These are phyloP conservation scores for Oligia strigilis DNA, from an alignment of 2,888 invertebrate genomes.

Conservation along the genomic window DNA sequence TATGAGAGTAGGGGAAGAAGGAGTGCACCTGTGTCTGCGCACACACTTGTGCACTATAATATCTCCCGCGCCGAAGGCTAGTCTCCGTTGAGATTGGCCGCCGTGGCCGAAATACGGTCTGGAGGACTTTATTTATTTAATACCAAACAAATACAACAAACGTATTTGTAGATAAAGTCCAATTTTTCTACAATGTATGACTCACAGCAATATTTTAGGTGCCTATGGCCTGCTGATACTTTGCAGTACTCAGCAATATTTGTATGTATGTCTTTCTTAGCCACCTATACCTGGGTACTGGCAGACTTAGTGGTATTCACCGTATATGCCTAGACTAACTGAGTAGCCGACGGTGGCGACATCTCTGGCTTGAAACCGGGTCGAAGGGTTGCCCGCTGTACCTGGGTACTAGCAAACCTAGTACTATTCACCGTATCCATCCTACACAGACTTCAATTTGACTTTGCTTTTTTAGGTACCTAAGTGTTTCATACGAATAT, in stretches of 20 bases:
- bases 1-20: too few relatives aligned
- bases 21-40: too few relatives aligned
- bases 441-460: not conserved
- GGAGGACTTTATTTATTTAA: too few relatives aligned
- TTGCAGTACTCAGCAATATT: not conserved
- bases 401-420: constrained; percentile 97
- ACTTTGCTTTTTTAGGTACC: not conserved
- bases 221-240: too few relatives aligned
- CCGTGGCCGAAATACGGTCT: too few relatives aligned
- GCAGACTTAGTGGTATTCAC: not conserved
- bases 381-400: constrained; percentile 98
- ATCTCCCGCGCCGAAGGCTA: too few relatives aligned
- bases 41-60: too few relatives aligned
- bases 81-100: too few relatives aligned
- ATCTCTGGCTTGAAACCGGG: constrained; percentile 98
- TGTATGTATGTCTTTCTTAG: not conserved
- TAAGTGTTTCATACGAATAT: not conserved
- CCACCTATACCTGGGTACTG: not conserved
- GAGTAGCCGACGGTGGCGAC: constrained; percentile 93
- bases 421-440: constrained; percentile 76
- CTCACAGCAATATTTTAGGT: not conserved
- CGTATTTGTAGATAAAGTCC: not conserved
- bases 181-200: not conserved
- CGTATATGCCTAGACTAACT: constrained; percentile 84
- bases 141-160: constrained; percentile 3